Percentiles rank a stretch among this genome's conserved stretches.
phyloP scores from a whole-genome alignment of 2,888 invertebrate genomes.

The Drosophila gaucha region DNA sequence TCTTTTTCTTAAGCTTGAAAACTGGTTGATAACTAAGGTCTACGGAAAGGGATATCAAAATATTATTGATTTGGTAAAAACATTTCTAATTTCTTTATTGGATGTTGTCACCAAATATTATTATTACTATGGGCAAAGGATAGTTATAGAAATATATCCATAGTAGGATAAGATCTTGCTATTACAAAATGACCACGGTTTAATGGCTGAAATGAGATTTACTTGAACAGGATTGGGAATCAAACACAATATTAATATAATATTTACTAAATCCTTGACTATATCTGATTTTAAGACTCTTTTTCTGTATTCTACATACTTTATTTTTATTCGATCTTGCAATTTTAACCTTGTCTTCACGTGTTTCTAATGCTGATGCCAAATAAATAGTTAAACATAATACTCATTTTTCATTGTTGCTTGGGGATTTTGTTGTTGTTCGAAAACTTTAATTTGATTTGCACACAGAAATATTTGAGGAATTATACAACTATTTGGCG shows the following conservation, averaged over 20 bases:
- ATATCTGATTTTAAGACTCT: no score
- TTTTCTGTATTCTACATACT: no score
- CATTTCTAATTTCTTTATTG: no score
- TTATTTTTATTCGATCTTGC: no score
- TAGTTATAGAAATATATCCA: no score
- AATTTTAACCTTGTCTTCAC: conserved; percentile 34
- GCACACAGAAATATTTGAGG: conserved; percentile 47
- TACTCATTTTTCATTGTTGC: conserved; percentile 24
- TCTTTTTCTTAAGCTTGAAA: conserved; percentile 7
- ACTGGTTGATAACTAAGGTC: background rate
- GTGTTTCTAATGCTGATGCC: conserved; percentile 12
- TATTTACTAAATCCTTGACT: no score
- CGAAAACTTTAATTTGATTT: conserved; percentile 68
- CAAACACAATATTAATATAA: no score
- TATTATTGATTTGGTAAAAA: no score
- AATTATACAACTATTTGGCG: conserved; percentile 73
- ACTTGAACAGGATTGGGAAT: no score
- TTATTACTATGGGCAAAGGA: background rate
- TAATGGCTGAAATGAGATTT: no score
- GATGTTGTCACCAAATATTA: background rate
- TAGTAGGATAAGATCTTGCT: no score
- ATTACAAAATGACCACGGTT: no score
- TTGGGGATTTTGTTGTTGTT: conserved; percentile 25
- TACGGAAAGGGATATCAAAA: background rate
- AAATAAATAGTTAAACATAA: conserved; percentile 12